Conservation (phyloP, 2,113 vertebrate species). For the Plectropomus leopardus region DNA sequence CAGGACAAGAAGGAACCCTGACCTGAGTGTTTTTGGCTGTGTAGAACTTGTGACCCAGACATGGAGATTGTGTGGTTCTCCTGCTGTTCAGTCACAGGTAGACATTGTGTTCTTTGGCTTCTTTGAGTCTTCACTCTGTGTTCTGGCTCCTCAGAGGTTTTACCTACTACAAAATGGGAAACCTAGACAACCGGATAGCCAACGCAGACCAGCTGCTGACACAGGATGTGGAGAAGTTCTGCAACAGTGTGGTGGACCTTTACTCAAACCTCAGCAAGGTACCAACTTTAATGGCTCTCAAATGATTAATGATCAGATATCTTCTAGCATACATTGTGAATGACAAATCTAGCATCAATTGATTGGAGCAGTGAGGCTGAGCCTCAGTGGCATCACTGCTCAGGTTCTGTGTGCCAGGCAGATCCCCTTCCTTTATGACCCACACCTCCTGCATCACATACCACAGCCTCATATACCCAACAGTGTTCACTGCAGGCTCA, state of each 20-base stretch:
- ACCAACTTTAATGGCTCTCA: not conserved
- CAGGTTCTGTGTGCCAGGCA: too few species aligned
- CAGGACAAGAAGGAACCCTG: too few species aligned
- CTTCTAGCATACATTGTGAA: not conserved
- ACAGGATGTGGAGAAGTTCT: constrained; percentile 98
- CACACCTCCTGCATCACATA: not conserved
- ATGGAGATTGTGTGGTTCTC: not conserved
- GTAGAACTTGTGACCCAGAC: not conserved
- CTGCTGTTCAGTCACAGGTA: not conserved
- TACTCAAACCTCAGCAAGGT: constrained; percentile 99
- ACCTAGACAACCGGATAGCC: constrained; percentile 97
- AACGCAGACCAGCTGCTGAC: constrained; percentile 98
- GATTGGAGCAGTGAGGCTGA: not conserved
- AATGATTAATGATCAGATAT: not conserved
- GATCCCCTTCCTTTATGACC: not conserved
- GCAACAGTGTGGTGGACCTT: constrained; percentile 97
- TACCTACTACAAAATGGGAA: constrained; percentile 99
- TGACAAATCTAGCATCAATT: not conserved
- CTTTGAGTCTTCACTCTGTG: not conserved
- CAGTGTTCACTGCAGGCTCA: not conserved
- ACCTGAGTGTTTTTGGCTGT: too few species aligned
- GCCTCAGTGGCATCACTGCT: not conserved
- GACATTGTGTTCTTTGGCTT: not conserved
- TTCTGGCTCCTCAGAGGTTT: constrained; percentile 85
- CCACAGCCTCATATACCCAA: not conserved